phyloP scores from a whole-genome alignment of 2,797 vertebrate genomes.

The Cyprinella venusta region DNA sequence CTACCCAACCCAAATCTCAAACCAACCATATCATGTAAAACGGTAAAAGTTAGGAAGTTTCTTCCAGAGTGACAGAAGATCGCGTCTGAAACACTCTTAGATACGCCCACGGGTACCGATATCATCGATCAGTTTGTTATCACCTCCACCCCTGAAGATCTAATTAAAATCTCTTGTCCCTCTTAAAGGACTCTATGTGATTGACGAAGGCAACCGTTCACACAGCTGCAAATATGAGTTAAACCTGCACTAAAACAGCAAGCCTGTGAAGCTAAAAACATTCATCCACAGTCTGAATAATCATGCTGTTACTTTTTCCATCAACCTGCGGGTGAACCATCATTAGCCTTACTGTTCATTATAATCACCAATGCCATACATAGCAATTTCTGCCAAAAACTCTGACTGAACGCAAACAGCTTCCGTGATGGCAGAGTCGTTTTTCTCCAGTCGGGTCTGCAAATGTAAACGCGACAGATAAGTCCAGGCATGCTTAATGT shows the following conservation, averaged over 20 bases:
- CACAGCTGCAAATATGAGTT: constrained; percentile 7
- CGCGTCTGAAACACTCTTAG: background rate
- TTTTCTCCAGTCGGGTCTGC: constrained; percentile 25
- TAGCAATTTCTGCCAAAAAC: constrained; percentile 19
- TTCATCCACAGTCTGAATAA: constrained; percentile 21
- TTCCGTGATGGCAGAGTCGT: constrained; percentile 17
- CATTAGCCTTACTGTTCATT: constrained; percentile 37
- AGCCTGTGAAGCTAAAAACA: constrained; percentile 14
- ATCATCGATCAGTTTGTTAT: constrained; percentile 47
- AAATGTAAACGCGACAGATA: constrained; percentile 27
- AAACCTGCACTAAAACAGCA: constrained; percentile 32
- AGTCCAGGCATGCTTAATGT: constrained; percentile 30
- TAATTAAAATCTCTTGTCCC: constrained; percentile 37
- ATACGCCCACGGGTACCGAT: background rate
- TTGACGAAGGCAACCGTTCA: constrained; percentile 3
- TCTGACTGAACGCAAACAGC: background rate
- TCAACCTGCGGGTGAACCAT: constrained; percentile 24
- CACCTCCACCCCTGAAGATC: constrained; percentile 30
- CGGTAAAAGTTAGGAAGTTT: background rate
- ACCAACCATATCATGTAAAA: background rate
- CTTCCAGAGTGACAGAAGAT: constrained; percentile 20
- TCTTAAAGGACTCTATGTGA: constrained; percentile 3
- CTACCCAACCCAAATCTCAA: background rate
- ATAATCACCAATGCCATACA: constrained; percentile 4
- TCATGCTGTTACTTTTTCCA: constrained; percentile 24